Base-by-base conservation (phyloP, 2,888 invertebrate genomes). In the Hipparchia semele region DNA sequence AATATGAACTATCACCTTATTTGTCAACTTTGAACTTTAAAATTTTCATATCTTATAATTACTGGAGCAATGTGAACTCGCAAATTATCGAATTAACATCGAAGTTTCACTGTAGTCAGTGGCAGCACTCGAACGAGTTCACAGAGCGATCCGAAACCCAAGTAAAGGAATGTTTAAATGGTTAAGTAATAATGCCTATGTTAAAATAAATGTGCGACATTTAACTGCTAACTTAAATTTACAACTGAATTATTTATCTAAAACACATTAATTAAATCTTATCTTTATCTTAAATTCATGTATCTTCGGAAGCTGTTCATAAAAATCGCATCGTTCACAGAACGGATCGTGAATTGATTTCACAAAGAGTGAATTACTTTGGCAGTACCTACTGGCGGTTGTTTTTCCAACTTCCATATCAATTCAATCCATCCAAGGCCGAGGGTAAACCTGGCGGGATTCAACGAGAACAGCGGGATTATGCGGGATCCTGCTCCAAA, bases 131-230 rank as follows among this genome's bases (percentile, higher is more conserved):
- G 72, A 78, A 79, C 74, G 78, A 80, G 80, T 86, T 80, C 90
- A 91, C 91, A 88, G 78, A 84, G 89, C 85, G 84, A 86, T 86
- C 85, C 82, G 88, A 90, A 69, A 60, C 91, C 90, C 91, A 86
- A 90, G 90, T 91, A 90, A 91, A 92, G 94, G 94, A 94, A 94
- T 94, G 94, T 94, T 90, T 89, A 86, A 91, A 91, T 89, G 89
- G 91, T 92, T 93, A 93, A 92, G 93, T 93, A 93, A 90, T 91
- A 90, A 93, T 91, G 92, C 93, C 92, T 93, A 94, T 92, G 90
- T 89, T 39, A 90, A 87, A 88, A 89, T 84, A 88, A 89, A 90
- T 90, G 91, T 93, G 92, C 90, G 89, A 90, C 87, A 85, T 90
- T 90, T 92, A 88, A 86, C 90, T 89, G 91, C 93, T 92, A 94